These are phyloP conservation scores for Tupaia chinensis DNA, from an alignment of 2,113 vertebrate genomes.

Conservation along the genomic window DNA sequence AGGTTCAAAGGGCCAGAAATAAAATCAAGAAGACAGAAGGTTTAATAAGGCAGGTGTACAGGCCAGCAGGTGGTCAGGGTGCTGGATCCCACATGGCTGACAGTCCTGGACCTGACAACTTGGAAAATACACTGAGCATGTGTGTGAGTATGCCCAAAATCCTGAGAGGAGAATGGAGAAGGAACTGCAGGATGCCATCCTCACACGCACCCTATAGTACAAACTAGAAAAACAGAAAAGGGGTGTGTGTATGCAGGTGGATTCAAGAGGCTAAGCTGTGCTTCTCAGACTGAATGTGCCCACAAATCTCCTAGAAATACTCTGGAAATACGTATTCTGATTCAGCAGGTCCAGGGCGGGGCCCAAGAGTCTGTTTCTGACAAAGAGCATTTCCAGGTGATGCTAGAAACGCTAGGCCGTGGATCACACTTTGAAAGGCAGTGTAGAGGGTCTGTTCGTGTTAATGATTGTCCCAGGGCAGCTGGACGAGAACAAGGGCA, in stretches of 20 bases:
- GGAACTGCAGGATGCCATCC: too few species aligned
- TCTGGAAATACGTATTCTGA: neutral
- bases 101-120: too few species aligned
- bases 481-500: neutral
- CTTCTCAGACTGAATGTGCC: fast-evolving
- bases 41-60: too few species aligned
- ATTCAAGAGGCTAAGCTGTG: fast-evolving
- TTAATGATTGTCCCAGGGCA: neutral
- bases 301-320: neutral
- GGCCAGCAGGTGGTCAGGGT: too few species aligned
- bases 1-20: neutral
- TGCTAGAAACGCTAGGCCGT: neutral
- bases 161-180: too few species aligned
- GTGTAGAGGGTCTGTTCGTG: fast-evolving
- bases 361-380: fast-evolving
- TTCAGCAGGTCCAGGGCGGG: neutral
- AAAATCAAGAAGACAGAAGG: neutral
- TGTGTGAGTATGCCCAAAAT: too few species aligned
- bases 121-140: too few species aligned
- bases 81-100: too few species aligned
- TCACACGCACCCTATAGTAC: too few species aligned
- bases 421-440: neutral
- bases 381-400: neutral
- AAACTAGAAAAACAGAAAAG: too few species aligned
- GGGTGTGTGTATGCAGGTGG: neutral